Evolutionary conservation across 2,888 invertebrate genomes (phyloP).

Genomic region (Drosophila pseudotalamancana): DNA sequence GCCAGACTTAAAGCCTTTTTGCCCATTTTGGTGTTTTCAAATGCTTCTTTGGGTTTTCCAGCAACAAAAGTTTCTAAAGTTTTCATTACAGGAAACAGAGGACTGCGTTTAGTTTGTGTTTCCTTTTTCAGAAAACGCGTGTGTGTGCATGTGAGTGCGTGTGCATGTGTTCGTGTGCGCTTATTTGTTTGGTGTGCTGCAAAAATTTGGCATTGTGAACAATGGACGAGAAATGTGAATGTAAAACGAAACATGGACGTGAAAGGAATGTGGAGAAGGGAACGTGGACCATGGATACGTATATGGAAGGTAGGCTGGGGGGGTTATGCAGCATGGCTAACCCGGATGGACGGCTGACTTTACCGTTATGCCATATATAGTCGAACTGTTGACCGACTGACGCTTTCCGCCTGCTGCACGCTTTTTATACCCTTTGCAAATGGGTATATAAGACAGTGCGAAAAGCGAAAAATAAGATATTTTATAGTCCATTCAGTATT

Average conservation of each 20-base stretch:
- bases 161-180: constrained; percentile 29
- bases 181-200: constrained; percentile 69
- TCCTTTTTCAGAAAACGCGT: constrained; percentile 29
- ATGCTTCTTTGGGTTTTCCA: constrained; percentile 31
- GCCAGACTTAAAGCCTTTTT: constrained; percentile 18
- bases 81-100: constrained; percentile 75
- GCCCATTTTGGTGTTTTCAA: constrained; percentile 15
- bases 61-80: constrained; percentile 53
- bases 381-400: constrained; percentile 37
- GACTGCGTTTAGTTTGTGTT: constrained; percentile 69
- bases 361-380: constrained; percentile 11
- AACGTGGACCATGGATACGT: background rate
- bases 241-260: constrained; percentile 39
- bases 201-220: constrained; percentile 68
- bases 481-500: too few relatives aligned
- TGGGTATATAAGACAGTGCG: too few relatives aligned
- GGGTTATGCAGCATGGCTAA: constrained; percentile 9
- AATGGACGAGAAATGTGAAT: constrained; percentile 56
- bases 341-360: constrained; percentile 42
- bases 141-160: background rate
- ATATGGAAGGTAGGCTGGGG: too few relatives aligned
- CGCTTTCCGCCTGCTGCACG: constrained; percentile 49
- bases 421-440: background rate
- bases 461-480: too few relatives aligned
- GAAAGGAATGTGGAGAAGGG: background rate